Base-by-base conservation (phyloP, 2,113 vertebrate species). In the Capricornis sumatraensis region DNA sequence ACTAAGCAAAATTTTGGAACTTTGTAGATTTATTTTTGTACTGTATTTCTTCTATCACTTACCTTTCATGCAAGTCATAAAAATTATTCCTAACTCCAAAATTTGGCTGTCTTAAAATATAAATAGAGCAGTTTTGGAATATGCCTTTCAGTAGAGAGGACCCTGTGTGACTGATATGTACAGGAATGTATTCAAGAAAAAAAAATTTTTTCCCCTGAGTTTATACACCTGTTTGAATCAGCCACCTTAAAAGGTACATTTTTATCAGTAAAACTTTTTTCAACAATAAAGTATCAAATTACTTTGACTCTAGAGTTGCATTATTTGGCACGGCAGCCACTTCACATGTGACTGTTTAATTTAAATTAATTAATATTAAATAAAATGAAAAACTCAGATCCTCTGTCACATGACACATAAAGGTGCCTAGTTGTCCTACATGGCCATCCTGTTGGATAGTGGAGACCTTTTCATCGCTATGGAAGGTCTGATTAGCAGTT, bases 1-100 rank as follows among this genome's bases (percentile, higher is more conserved):
- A 57, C 10, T 82, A 78, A 94, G 33, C 40, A 90, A 85, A 89
- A 33, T 45, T 78, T 89, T 96, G 47, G 19, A 53, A 55, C 62
- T 90, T 84, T 71, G 16, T 85, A 90, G 53, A 91, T 92, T 79
- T 52, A 78, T 94, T 95, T 92, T 89, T 60, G 45, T 87, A 6
- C 84, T 36, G 4, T 84, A 5, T 88, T 76, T 71, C 21, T 89
- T 92, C 92, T 84, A 58, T 81, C 17, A 60, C 40, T 97, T 92
- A 28, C 83, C 57, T 81, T 64, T 89, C 2, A 9, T 92, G 12
- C 5, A 6, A 86, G 45, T 91, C 55, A 78, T 95, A 83, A 95
- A 91, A 87, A 50, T 93, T 40, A 67, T 52, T 95, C 76, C 33
- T 79, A 5, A 78, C 9, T 87, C 8, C 36, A n/a, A 87, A 84